Conservation (phyloP, 2,888 invertebrate species). For the Drosophila prolongata region DNA sequence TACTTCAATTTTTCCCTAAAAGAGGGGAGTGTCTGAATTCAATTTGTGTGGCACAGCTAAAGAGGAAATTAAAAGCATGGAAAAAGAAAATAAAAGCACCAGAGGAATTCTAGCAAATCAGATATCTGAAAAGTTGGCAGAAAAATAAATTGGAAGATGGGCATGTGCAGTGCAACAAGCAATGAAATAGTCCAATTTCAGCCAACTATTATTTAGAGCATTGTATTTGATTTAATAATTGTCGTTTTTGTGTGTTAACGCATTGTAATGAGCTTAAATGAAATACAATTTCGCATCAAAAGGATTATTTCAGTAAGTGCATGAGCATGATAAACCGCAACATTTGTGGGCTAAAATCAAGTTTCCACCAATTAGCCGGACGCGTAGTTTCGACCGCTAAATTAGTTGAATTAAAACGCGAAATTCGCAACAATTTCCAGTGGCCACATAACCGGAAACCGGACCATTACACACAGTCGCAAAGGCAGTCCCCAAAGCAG, state of each 20-base stretch:
- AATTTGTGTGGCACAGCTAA: constrained; percentile 16
- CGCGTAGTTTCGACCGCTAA: constrained; percentile 37
- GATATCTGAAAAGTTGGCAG: neutral
- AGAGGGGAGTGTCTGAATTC: neutral
- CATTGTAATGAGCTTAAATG: neutral
- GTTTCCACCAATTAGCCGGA: constrained; percentile 48
- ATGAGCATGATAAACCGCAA: constrained; percentile 1
- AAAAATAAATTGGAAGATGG: neutral
- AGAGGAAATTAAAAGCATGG: constrained; percentile 10
- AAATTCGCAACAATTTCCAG: constrained; percentile 39
- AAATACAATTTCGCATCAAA: neutral
- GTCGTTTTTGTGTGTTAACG: no score
- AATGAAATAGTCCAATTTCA: neutral
- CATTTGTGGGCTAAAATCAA: constrained; percentile 35
- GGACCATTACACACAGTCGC: constrained; percentile 30
- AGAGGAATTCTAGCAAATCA: constrained; percentile 7
- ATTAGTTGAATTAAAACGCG: constrained; percentile 56
- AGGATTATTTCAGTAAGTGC: constrained; percentile 1
- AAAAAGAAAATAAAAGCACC: neutral
- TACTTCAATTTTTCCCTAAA: constrained; percentile 5
- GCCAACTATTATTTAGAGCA: neutral
- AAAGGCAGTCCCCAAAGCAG: constrained; percentile 24
- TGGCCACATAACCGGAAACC: constrained; percentile 30
- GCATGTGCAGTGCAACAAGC: neutral
- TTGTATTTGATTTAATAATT: neutral